Evolutionary conservation across 1,140 invertebrate genomes (phyloP).

Genomic region (Halictus rubicundus): DNA sequence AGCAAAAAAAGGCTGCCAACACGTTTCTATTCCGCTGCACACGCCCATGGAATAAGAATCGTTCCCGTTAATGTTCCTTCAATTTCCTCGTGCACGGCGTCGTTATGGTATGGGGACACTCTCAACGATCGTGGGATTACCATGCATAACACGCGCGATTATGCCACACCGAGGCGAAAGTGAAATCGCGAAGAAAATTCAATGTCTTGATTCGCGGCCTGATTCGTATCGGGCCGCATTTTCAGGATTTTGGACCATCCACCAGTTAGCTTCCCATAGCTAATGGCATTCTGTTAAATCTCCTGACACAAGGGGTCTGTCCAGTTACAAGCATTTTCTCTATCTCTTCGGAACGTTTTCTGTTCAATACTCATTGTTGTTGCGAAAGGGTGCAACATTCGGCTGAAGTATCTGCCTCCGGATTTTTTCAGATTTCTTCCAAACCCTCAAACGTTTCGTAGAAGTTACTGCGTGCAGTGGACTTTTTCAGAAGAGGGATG

Average conservation of each 20-base stretch:
- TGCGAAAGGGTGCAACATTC: too few species aligned
- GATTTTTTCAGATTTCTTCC: too few species aligned
- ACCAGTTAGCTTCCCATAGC: too few species aligned
- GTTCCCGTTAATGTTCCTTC: background rate
- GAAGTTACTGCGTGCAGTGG: too few species aligned
- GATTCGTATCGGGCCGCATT: background rate
- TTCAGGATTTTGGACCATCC: too few species aligned
- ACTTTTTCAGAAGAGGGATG: too few species aligned
- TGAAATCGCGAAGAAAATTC: conserved; percentile 67
- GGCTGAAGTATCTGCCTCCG: too few species aligned
- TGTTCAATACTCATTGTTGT: too few species aligned
- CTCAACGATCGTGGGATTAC: conserved; percentile 30
- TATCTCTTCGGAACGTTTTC: too few species aligned
- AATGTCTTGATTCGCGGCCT: background rate
- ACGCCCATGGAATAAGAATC: conserved; percentile 16
- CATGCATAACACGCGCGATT: conserved; percentile 65
- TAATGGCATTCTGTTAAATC: background rate
- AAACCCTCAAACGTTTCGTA: too few species aligned
- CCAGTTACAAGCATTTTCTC: too few species aligned
- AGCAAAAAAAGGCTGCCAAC: background rate
- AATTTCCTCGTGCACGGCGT: background rate
- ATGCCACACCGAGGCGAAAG: conserved; percentile 60
- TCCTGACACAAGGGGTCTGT: too few species aligned
- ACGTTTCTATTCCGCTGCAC: background rate
- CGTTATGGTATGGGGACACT: background rate